These are phyloP conservation scores for Abscondita cerata DNA, from an alignment of 2,888 invertebrate genomes.

Conservation along the genomic window DNA sequence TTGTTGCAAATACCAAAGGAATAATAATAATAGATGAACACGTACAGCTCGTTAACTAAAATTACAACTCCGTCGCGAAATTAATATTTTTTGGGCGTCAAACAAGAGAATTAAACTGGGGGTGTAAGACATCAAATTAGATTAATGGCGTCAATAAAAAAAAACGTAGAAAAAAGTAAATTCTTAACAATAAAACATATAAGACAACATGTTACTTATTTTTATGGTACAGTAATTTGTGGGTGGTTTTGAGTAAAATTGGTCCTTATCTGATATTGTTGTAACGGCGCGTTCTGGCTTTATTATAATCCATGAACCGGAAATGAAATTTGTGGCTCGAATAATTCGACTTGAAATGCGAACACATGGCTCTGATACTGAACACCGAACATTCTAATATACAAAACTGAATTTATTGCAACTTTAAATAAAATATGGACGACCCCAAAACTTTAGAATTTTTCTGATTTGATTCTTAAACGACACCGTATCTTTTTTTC, in stretches of 20 bases:
- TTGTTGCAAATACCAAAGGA: slow-evolving; percentile 24
- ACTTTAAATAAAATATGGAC: slow-evolving; percentile 30
- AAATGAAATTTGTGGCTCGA: slow-evolving; percentile 43
- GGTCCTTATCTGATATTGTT: slow-evolving; percentile 36
- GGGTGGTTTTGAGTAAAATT: slow-evolving; percentile 32
- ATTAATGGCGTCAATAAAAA: slow-evolving; percentile 2
- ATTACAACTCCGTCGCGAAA: slow-evolving; percentile 13
- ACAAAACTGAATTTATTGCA: slow-evolving; percentile 31
- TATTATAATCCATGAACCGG: slow-evolving; percentile 42
- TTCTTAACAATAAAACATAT: slow-evolving; percentile 33
- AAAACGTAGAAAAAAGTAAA: slow-evolving; percentile 26
- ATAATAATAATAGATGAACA: slow-evolving; percentile 26
- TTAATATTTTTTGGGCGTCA: too few relatives aligned
- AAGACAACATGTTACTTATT: slow-evolving; percentile 35
- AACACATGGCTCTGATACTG: slow-evolving; percentile 40
- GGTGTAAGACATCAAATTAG: too few relatives aligned
- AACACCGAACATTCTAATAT: slow-evolving; percentile 34
- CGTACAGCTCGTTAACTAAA: slow-evolving; percentile 27
- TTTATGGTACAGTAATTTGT: slow-evolving; percentile 35
- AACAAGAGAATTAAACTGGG: too few relatives aligned
- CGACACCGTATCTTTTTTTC: too few relatives aligned
- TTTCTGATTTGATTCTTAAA: slow-evolving; percentile 15
- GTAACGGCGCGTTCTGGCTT: slow-evolving; percentile 36
- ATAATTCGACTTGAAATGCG: slow-evolving; percentile 42
- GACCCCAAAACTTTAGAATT: slow-evolving; percentile 14